These are phyloP conservation scores for Littorina saxatilis DNA, from an alignment of 1,140 invertebrate genomes.

Conservation along the genomic window DNA sequence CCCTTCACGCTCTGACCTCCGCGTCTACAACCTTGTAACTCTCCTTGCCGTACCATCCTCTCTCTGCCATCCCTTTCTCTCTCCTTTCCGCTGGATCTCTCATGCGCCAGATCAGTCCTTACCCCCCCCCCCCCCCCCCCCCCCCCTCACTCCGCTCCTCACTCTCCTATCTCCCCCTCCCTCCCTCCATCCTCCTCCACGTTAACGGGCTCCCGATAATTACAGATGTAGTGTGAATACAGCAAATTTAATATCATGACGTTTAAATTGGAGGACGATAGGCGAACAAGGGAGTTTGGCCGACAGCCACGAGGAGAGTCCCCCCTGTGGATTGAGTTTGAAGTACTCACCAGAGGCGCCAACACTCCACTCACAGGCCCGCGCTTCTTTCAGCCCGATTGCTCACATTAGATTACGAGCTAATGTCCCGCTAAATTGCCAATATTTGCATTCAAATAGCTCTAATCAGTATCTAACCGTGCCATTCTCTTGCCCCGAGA, in stretches of 20 bases:
- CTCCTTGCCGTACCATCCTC: neutral
- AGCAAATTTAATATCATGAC: constrained; percentile 53
- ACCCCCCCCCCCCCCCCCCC: neutral
- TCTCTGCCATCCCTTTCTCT: neutral
- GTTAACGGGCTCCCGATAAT: constrained; percentile 25
- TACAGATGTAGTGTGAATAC: constrained; percentile 39
- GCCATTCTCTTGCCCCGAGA: constrained; percentile 39
- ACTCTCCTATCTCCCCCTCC: neutral
- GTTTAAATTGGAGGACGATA: constrained; percentile 42
- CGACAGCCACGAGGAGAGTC: neutral
- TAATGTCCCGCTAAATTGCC: constrained; percentile 57
- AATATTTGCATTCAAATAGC: constrained; percentile 59
- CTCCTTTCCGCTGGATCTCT: neutral
- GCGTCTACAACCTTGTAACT: neutral
- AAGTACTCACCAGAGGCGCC: constrained; percentile 40
- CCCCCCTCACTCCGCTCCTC: neutral
- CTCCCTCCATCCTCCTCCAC: neutral
- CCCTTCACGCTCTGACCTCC: neutral
- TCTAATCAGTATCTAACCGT: constrained; percentile 54
- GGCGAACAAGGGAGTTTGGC: constrained; percentile 3
- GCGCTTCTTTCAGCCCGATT: constrained; percentile 21
- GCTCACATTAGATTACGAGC: constrained; percentile 52
- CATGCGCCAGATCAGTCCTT: neutral
- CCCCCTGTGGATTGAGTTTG: constrained; percentile 38
- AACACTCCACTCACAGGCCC: neutral